Base-by-base conservation (phyloP, 1,140 invertebrate species). In the Cyclargus thomasi region DNA sequence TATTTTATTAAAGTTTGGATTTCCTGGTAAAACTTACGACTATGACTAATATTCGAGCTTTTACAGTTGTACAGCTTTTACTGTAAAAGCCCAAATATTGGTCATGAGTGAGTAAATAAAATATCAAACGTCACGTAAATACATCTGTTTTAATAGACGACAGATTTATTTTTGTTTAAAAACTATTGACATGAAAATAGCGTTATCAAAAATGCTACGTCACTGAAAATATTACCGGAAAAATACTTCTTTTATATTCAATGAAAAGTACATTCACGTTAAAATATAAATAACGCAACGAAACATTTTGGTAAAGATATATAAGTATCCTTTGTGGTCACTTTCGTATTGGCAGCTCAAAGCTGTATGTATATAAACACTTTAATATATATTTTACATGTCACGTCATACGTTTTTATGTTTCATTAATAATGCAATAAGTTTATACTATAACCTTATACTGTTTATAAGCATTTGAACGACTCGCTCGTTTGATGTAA, bases 381-480 rank as follows among this genome's bases (percentile, higher is more conserved):
- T 59, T 22, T 20, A 59, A 22, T 20, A 20, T 59, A 7, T 59
- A 20, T 20, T 21, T 59, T 59, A 20, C 55, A 76, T 75, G 70
- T 73, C 76, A 83, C 18, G 2, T 21, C 8, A 20, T 1, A 10
- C 18, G 8, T 57, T 57, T 53, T 53, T 17, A 16, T 18, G 55
- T 59, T 59, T 47, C 36, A 29, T 29, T 2, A 1, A 7, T 7
- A 29, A 29, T 7, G 29, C 29, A 29, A 29, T 29, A 29, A 29
- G 5, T 4, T 29, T 23, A 23, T 23, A 23, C 6, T 2, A 2
- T 23, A 23, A n/a, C n/a, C 23, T 23, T 6, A 23, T 2, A 2
- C 23, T 23, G 23, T 23, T 23, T 29, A 29, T 29, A 29, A 29
- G 29, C 29, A 29, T 29, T 29, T 29, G 5, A 29, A 29, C 29